phyloP scores from a whole-genome alignment of 2,113 vertebrate species.

The Poeciliopsis retropinna region DNA sequence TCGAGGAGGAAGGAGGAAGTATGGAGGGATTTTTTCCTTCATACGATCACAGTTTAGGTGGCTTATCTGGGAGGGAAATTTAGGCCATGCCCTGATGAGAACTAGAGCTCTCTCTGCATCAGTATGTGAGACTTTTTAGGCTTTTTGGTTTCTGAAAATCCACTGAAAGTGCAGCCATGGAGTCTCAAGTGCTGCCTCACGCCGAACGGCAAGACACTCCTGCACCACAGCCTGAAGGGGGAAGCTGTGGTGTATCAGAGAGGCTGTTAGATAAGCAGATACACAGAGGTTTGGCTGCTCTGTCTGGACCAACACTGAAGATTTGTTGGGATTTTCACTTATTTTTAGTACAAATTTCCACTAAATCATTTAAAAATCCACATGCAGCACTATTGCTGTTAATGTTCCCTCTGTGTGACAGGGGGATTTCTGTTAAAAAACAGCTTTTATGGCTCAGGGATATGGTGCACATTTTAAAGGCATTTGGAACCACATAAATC shows the following conservation, averaged over 20 bases:
- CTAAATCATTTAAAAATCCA: constrained; percentile 11
- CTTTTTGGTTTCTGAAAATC: background rate
- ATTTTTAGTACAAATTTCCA: constrained; percentile 1
- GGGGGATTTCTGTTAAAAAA: too few relatives aligned
- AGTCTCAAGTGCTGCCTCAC: background rate
- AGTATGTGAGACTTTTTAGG: background rate
- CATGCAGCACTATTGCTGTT: background rate
- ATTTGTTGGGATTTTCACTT: background rate
- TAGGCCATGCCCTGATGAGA: constrained; percentile 44
- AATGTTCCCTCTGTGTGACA: background rate
- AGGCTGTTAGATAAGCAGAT: background rate
- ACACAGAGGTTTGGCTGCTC: background rate
- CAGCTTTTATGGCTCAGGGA: background rate
- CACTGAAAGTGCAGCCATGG: background rate
- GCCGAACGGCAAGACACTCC: too few relatives aligned
- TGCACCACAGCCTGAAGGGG: background rate
- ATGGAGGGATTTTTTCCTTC: background rate
- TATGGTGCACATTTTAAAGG: background rate
- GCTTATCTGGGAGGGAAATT: constrained; percentile 43
- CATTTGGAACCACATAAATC: background rate
- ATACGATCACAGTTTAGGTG: background rate
- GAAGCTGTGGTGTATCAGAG: background rate
- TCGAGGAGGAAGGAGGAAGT: background rate
- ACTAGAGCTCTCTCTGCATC: constrained; percentile 1
- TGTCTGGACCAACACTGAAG: background rate